Percentiles rank a stretch among this genome's conserved stretches.
Conservation (phyloP, 1,140 invertebrate species). For the Drosophila mayri region DNA sequence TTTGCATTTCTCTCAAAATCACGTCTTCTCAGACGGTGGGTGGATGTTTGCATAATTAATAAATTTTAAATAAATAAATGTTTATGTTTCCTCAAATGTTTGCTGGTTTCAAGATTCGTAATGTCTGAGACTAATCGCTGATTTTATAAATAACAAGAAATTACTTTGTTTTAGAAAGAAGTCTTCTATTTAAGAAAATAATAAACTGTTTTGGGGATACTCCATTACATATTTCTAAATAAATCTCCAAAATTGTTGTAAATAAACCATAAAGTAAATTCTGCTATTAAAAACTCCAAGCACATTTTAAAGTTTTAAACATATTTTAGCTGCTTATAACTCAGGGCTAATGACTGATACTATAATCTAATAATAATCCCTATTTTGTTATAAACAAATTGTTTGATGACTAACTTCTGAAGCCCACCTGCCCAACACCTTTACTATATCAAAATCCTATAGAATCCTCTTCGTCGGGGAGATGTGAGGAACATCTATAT, state of each 20-base stretch:
- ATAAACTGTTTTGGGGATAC: too few relatives aligned
- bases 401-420: background rate
- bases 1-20: background rate
- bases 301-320: background rate
- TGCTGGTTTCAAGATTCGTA: too few relatives aligned
- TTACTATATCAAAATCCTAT: accelerated
- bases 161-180: background rate
- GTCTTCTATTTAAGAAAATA: background rate
- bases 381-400: background rate
- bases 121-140: too few relatives aligned
- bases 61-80: too few relatives aligned
- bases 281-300: background rate
- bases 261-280: background rate
- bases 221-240: too few relatives aligned
- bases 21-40: too few relatives aligned
- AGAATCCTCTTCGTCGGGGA: constrained; percentile 85
- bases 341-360: background rate
- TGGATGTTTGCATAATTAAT: too few relatives aligned
- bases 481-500: constrained; percentile 25
- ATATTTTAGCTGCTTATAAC: background rate
- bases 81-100: too few relatives aligned
- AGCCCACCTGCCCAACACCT: too few relatives aligned
- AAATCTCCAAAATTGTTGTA: too few relatives aligned
- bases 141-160: too few relatives aligned
- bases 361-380: constrained; percentile 6